phyloP scores from a whole-genome alignment of 2,113 vertebrate genomes.

The Progne subis region DNA sequence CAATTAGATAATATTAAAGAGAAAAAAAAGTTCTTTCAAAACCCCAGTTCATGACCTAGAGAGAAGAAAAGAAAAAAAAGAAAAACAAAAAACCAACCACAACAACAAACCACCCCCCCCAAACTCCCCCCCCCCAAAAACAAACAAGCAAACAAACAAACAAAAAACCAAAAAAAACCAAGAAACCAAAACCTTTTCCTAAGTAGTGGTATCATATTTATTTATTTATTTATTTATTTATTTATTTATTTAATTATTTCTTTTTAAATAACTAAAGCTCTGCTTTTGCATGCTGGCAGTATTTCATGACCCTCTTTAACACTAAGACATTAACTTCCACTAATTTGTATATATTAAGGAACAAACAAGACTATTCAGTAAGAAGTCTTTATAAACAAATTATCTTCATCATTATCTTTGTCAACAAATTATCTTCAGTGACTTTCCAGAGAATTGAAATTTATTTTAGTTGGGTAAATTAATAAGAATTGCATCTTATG shows the following conservation, averaged over 20 bases:
- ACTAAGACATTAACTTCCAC: neutral
- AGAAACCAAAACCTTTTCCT: too few relatives aligned
- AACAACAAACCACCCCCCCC: too few relatives aligned
- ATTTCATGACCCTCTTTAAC: neutral
- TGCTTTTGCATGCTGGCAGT: neutral
- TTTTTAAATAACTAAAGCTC: neutral
- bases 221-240: too few relatives aligned
- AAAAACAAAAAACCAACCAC: too few relatives aligned
- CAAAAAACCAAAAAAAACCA: too few relatives aligned
- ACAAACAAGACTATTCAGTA: neutral
- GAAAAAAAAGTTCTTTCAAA: neutral
- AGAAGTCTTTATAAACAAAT: neutral
- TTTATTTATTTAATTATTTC: too few relatives aligned
- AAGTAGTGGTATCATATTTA: too few relatives aligned
- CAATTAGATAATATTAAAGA: neutral
- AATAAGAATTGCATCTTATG: neutral
- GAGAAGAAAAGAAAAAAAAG: neutral
- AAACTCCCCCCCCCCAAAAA: too few relatives aligned
- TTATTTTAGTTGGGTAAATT: neutral
- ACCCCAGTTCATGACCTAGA: neutral
- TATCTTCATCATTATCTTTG: too few relatives aligned
- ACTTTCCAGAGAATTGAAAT: neutral
- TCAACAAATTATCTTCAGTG: neutral
- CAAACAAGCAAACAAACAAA: too few relatives aligned
- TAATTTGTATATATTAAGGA: neutral